A percentile compares a stretch with the other conserved stretches of the same genome.
These are phyloP conservation scores for Stenopsyche tienmushanensis DNA, from an alignment of 1,140 invertebrate genomes.

Conservation along the genomic window DNA sequence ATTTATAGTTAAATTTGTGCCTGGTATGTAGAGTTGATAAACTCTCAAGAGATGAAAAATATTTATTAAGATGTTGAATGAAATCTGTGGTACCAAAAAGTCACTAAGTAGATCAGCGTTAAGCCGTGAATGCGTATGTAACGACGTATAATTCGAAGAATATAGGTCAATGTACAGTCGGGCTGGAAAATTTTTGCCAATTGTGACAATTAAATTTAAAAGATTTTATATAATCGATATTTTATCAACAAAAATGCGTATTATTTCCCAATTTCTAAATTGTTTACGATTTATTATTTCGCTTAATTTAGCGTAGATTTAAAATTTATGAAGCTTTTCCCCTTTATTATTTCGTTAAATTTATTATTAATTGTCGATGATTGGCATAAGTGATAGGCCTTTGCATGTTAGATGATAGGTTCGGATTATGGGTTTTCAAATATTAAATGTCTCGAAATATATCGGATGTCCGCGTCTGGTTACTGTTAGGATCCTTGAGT, in stretches of 20 bases:
- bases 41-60: background rate
- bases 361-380: slow-evolving; percentile 4
- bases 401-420: slow-evolving; percentile 29
- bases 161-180: background rate
- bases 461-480: background rate
- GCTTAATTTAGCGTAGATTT: no score
- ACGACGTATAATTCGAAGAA: background rate
- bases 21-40: slow-evolving; percentile 15
- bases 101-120: slow-evolving; percentile 5
- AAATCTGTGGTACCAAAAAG: slow-evolving; percentile 8
- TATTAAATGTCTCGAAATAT: background rate
- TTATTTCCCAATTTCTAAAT: no score
- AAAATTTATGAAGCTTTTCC: no score
- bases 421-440: slow-evolving; percentile 30
- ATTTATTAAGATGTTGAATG: background rate
- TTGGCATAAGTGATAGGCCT: slow-evolving; percentile 15
- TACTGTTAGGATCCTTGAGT: background rate
- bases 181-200: background rate
- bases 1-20: slow-evolving; percentile 28
- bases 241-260: no score
- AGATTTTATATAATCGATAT: background rate
- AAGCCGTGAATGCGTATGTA: slow-evolving; percentile 1
- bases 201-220: background rate
- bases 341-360: no score
- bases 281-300: no score